Evolutionary conservation across 1,140 invertebrate species (phyloP).

Genomic region (Micrasema minimum): DNA sequence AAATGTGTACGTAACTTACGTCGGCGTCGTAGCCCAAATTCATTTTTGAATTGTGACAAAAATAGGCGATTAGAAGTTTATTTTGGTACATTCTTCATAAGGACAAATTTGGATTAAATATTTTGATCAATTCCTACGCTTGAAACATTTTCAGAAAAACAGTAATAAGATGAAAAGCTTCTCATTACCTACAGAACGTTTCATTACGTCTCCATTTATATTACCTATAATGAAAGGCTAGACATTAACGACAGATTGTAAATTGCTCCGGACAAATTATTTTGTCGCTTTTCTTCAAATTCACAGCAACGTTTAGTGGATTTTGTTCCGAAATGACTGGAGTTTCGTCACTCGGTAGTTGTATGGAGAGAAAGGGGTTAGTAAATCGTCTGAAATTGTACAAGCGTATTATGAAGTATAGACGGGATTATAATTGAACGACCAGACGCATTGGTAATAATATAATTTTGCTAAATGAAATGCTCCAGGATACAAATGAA

Average conservation of each 20-base stretch:
- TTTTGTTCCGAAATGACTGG: conserved; percentile 5
- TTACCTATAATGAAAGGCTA: not conserved
- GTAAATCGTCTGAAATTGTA: conserved; percentile 33
- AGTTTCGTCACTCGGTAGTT: conserved; percentile 17
- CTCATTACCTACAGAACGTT: too few species aligned
- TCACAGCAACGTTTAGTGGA: conserved; percentile 51
- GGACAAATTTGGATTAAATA: too few species aligned
- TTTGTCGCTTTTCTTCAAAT: conserved; percentile 48
- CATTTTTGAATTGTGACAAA: too few species aligned
- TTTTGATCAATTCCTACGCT: too few species aligned
- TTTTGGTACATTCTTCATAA: too few species aligned
- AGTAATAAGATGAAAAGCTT: too few species aligned
- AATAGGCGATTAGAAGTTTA: too few species aligned
- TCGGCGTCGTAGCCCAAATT: too few species aligned
- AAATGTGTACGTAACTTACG: too few species aligned
- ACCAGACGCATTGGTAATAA: conserved; percentile 30
- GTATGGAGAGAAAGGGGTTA: conserved; percentile 1
- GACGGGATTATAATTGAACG: conserved; percentile 41
- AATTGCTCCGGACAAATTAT: conserved; percentile 29
- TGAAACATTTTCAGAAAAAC: too few species aligned
- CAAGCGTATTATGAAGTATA: conserved; percentile 31
- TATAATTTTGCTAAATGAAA: conserved; percentile 28
- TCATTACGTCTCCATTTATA: not conserved
- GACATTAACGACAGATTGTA: conserved; percentile 3
- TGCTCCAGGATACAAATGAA: conserved; percentile 19